Evolutionary conservation across 2,113 vertebrate genomes (phyloP).

Genomic region (Circaetus gallicus): DNA sequence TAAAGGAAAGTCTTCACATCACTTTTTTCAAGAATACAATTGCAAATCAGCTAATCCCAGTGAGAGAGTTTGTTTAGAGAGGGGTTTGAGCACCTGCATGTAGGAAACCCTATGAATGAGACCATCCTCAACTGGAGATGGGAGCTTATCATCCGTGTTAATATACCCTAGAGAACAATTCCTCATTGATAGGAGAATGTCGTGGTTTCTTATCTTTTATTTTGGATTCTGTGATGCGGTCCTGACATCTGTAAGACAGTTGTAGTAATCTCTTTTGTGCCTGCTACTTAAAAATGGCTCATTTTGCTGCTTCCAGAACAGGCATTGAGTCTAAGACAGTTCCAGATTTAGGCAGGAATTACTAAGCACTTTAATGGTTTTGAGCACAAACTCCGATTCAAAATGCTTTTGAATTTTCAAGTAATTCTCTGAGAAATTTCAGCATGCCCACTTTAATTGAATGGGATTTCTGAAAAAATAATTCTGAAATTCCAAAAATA

Average conservation of each 20-base stretch:
- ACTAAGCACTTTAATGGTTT: background rate
- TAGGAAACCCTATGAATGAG: background rate
- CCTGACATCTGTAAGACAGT: background rate
- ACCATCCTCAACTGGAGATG: background rate
- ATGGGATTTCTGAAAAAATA: background rate
- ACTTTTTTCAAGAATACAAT: background rate
- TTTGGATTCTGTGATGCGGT: background rate
- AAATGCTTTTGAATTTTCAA: background rate
- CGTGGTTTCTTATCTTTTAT: background rate
- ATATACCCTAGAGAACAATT: background rate
- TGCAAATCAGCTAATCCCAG: background rate
- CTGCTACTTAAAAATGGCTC: background rate
- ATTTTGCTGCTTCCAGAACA: background rate
- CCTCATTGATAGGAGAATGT: background rate
- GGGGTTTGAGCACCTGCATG: background rate
- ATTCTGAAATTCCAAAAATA: background rate
- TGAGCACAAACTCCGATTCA: background rate
- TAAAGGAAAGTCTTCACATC: background rate
- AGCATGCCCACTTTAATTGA: background rate
- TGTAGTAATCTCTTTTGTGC: background rate
- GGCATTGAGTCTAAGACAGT: background rate
- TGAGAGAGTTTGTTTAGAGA: background rate
- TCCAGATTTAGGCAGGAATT: background rate
- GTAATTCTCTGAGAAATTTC: background rate
- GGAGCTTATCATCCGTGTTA: background rate